phyloP scores from a whole-genome alignment of 2,888 invertebrate species.

The Tanypteryx hageni region DNA sequence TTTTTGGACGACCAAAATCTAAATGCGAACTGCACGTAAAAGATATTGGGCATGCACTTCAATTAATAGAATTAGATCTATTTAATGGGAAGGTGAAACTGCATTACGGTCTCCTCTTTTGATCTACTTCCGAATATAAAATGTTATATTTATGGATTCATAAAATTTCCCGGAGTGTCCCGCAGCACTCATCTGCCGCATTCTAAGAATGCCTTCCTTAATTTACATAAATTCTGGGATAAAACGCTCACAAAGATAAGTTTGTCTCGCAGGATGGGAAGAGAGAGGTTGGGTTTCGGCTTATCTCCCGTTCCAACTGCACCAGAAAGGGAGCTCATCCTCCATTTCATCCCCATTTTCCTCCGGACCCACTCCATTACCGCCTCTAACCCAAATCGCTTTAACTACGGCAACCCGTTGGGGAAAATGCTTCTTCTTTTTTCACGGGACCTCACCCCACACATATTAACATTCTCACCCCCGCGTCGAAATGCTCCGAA shows the following conservation, averaged over 20 bases:
- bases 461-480: not conserved
- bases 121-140: too few species aligned
- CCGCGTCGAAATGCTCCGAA: not conserved
- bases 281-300: not conserved
- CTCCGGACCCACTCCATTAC: conserved; percentile 19
- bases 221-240: not conserved
- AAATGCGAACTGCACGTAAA: too few species aligned
- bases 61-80: too few species aligned
- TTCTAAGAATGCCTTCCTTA: too few species aligned
- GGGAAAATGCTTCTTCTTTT: not conserved
- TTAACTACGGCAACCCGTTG: not conserved
- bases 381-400: conserved; percentile 22
- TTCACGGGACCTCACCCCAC: not conserved
- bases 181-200: too few species aligned
- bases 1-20: too few species aligned
- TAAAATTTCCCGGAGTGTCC: too few species aligned
- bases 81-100: too few species aligned
- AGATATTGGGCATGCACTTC: too few species aligned
- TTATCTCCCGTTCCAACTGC: not conserved
- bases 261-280: not conserved
- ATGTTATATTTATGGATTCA: too few species aligned
- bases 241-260: not conserved
- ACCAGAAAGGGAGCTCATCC: not conserved
- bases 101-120: too few species aligned
- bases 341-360: conserved; percentile 24